These are phyloP conservation scores for Hydraecia micacea DNA, from an alignment of 2,888 invertebrate species.

Conservation along the genomic window DNA sequence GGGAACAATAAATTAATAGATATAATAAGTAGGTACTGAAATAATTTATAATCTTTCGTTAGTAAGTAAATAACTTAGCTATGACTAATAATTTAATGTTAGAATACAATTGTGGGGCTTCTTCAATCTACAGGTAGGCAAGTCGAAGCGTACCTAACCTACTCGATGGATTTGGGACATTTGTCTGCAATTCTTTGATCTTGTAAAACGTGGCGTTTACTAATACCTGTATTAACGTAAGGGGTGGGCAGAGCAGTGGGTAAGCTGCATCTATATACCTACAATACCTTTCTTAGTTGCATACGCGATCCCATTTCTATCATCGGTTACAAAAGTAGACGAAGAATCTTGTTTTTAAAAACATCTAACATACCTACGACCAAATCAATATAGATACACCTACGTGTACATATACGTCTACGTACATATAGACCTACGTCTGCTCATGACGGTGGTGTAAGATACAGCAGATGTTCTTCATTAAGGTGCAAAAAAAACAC, in stretches of 20 bases:
- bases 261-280: no score
- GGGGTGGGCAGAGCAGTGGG: neutral
- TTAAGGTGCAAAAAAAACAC: no score
- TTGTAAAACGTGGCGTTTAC: slow-evolving; percentile 19
- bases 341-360: neutral
- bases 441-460: neutral
- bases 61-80: no score
- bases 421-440: no score
- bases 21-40: neutral
- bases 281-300: neutral
- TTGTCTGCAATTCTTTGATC: slow-evolving; percentile 30
- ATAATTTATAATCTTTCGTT: neutral
- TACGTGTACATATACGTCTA: no score
- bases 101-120: slow-evolving; percentile 31
- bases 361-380: neutral
- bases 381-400: neutral
- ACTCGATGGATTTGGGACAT: slow-evolving; percentile 60
- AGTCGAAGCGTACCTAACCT: slow-evolving; percentile 58
- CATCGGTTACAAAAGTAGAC: neutral
- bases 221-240: neutral
- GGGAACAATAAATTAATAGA: neutral
- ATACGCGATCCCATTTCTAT: neutral
- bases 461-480: neutral
- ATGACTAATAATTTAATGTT: slow-evolving; percentile 21
- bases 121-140: slow-evolving; percentile 30